These are phyloP conservation scores for Melipona quadrifasciata DNA, from an alignment of 1,140 invertebrate genomes.

Conservation along the genomic window DNA sequence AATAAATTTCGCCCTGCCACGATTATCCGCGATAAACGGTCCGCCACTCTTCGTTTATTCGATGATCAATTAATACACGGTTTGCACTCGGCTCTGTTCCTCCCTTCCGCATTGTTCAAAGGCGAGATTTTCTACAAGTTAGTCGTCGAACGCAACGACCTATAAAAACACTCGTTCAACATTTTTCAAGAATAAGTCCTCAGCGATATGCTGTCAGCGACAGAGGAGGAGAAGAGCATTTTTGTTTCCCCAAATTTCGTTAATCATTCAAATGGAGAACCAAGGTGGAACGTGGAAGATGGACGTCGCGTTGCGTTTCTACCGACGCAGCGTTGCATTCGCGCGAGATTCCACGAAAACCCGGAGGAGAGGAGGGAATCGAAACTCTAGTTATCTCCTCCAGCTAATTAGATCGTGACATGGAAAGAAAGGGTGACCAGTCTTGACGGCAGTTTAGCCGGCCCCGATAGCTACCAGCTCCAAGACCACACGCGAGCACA, in stretches of 20 bases:
- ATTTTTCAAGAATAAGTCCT: no score
- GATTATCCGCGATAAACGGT: constrained; percentile 30
- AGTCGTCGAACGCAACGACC: no score
- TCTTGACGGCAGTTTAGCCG: constrained; percentile 53
- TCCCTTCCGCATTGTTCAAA: no score
- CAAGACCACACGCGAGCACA: constrained; percentile 62
- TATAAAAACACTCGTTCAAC: no score
- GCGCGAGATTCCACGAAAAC: not conserved
- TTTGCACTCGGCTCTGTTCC: not conserved
- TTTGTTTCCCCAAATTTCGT: no score
- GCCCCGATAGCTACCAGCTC: constrained; percentile 44
- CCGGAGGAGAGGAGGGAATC: not conserved
- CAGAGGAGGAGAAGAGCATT: no score
- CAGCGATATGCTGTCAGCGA: no score
- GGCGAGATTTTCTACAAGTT: no score
- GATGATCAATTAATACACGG: constrained; percentile 3
- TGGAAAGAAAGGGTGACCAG: constrained; percentile 43
- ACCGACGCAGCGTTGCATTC: no score
- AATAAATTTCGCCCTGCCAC: constrained; percentile 16
- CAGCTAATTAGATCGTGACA: constrained; percentile 8
- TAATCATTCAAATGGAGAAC: no score
- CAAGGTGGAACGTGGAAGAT: no score
- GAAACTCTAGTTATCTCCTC: not conserved
- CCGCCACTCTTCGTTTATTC: not conserved
- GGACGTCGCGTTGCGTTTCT: no score